Percentiles rank a stretch among this genome's conserved stretches.
Conservation (phyloP, 2,113 vertebrate species). For the Pseudorectes ferrugineus region DNA sequence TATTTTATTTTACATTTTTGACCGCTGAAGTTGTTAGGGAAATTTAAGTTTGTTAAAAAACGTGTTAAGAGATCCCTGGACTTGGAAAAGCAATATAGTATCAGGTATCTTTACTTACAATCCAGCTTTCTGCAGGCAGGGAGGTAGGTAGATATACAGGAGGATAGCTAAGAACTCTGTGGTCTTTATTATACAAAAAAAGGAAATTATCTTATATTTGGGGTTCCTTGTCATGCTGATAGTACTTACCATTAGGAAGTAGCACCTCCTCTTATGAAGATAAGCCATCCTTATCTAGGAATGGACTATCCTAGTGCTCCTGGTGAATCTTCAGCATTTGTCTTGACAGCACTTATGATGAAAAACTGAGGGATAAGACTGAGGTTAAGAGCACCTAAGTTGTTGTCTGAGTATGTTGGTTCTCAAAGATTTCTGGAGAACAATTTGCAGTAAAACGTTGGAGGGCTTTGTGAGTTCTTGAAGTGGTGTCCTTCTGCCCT, state of each 20-base stretch:
- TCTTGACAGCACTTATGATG: neutral
- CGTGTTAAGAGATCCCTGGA: neutral
- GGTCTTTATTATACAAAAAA: neutral
- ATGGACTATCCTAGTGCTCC: neutral
- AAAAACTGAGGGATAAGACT: neutral
- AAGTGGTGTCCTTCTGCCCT: neutral
- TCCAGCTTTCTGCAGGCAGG: neutral
- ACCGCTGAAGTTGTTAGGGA: neutral
- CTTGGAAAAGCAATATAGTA: neutral
- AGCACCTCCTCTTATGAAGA: neutral
- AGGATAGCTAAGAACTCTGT: neutral
- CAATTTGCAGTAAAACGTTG: neutral
- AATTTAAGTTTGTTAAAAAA: neutral
- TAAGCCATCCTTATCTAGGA: neutral
- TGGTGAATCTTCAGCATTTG: neutral
- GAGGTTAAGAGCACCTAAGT: neutral
- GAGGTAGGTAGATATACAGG: neutral
- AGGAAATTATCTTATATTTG: neutral
- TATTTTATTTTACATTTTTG: neutral
- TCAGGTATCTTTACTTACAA: neutral
- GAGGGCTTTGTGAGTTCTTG: neutral
- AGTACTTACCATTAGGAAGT: neutral
- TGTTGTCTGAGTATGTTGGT: neutral
- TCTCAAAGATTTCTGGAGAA: neutral
- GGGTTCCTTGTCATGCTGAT: neutral